phyloP scores from a whole-genome alignment of 2,888 invertebrate genomes.

The Drosophila birchii region DNA sequence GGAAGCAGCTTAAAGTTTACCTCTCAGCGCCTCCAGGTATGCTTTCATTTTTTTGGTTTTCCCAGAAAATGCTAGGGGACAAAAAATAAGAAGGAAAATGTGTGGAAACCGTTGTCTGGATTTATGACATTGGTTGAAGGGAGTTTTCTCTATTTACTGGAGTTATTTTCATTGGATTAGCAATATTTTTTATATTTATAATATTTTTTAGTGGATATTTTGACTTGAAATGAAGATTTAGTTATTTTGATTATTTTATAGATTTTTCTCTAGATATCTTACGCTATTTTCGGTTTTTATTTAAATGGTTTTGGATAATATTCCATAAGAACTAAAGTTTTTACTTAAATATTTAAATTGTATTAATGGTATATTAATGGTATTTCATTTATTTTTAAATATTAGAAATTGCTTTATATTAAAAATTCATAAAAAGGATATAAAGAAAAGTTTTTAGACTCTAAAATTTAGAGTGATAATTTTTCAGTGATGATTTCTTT shows the following conservation, averaged over 20 bases:
- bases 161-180: background rate
- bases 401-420: too few species aligned
- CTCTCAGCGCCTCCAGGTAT: slow-evolving; percentile 27
- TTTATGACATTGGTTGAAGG: background rate
- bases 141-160: background rate
- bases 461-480: too few species aligned
- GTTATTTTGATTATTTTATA: too few species aligned
- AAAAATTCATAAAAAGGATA: too few species aligned
- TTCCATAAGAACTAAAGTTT: background rate
- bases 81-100: background rate
- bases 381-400: background rate
- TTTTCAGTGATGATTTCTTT: background rate
- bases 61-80: background rate
- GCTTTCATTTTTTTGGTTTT: slow-evolving; percentile 7
- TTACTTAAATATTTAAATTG: background rate
- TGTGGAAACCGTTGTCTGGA: background rate
- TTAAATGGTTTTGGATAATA: background rate
- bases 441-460: too few species aligned
- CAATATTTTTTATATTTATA: background rate
- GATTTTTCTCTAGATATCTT: too few species aligned
- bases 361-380: background rate
- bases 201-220: too few species aligned
- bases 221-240: too few species aligned
- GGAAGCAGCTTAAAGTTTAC: slow-evolving; percentile 25
- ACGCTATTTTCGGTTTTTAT: too few species aligned